Conservation (phyloP, 2,888 invertebrate genomes). For the Ophion ventricosus region DNA sequence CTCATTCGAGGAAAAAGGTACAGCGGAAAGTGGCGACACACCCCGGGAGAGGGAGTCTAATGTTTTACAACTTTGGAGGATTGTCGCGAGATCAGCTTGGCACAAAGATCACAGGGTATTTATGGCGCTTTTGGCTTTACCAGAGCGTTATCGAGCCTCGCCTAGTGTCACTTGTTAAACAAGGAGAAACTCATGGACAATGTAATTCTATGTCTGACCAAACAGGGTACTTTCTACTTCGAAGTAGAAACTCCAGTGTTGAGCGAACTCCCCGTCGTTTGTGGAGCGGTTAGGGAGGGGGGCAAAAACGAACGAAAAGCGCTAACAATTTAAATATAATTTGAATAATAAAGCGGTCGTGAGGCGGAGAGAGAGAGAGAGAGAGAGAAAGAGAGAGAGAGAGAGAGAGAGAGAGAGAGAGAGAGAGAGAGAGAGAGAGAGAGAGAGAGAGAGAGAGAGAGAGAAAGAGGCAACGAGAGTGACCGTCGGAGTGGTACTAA, state of each 20-base stretch:
- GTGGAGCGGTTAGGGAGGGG: not conserved
- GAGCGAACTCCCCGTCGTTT: conserved; percentile 6
- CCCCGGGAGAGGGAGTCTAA: conserved; percentile 54
- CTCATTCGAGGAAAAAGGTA: not conserved
- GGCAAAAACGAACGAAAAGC: conserved; percentile 37
- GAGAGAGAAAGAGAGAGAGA: conserved; percentile 62
- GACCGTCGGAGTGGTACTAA: conserved; percentile 64
- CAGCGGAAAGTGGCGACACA: conserved; percentile 37
- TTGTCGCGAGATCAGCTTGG: conserved; percentile 42
- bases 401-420: conserved; percentile 58
- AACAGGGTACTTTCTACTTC: conserved; percentile 30
- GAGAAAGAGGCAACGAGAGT: conserved; percentile 59
- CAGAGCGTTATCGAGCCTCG: not conserved
- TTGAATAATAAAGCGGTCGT: conserved; percentile 73
- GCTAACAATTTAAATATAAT: conserved; percentile 75
- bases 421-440: conserved; percentile 46
- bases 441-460: conserved; percentile 64
- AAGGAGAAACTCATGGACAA: not conserved
- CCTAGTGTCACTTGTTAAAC: not conserved
- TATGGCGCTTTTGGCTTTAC: conserved; percentile 20
- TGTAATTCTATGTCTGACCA: conserved; percentile 32
- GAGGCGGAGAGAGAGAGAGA: conserved; percentile 28
- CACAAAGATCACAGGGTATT: conserved; percentile 45
- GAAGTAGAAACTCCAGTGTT: conserved; percentile 30
- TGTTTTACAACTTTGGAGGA: conserved; percentile 59